phyloP scores from a whole-genome alignment of 2,113 vertebrate species.

The Apeltes quadracus region DNA sequence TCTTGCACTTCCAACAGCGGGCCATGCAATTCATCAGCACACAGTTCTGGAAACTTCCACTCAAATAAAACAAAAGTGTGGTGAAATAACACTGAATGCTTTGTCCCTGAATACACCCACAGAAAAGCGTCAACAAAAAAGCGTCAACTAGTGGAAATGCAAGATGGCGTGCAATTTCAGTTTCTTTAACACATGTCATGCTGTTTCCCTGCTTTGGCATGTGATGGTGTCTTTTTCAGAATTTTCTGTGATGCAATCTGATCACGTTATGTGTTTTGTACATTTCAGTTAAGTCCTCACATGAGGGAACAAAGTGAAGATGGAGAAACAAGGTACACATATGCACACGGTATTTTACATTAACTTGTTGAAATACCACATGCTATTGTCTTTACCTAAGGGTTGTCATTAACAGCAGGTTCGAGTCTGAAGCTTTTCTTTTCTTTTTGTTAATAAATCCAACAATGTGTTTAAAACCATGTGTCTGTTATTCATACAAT shows the following conservation, averaged over 20 bases:
- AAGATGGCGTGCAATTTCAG: slow-evolving; percentile 68
- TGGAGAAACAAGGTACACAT: slow-evolving; percentile 21
- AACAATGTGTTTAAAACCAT: neutral
- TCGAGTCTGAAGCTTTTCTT: neutral
- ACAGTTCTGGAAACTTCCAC: slow-evolving; percentile 64
- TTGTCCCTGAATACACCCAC: slow-evolving; percentile 55
- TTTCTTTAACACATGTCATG: slow-evolving; percentile 54
- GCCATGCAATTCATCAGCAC: slow-evolving; percentile 76
- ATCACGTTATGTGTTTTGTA: slow-evolving; percentile 11
- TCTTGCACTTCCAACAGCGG: slow-evolving; percentile 75
- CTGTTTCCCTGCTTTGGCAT: slow-evolving; percentile 12
- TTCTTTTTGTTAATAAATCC: neutral
- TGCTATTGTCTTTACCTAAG: slow-evolving; percentile 29
- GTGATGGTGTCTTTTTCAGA: slow-evolving; percentile 17
- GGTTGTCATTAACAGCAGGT: slow-evolving; percentile 9
- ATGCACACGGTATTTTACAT: neutral
- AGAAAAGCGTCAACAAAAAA: slow-evolving; percentile 37
- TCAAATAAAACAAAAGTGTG: slow-evolving; percentile 33
- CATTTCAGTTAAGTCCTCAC: slow-evolving; percentile 24
- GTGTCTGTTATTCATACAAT: neutral
- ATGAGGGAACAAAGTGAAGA: neutral
- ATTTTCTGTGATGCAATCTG: slow-evolving; percentile 10
- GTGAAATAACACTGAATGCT: slow-evolving; percentile 63
- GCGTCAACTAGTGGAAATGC: slow-evolving; percentile 60
- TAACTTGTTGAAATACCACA: slow-evolving; percentile 25